Evolutionary conservation across 1,140 invertebrate species (phyloP).

Genomic region (Oncopodura yosiiana): DNA sequence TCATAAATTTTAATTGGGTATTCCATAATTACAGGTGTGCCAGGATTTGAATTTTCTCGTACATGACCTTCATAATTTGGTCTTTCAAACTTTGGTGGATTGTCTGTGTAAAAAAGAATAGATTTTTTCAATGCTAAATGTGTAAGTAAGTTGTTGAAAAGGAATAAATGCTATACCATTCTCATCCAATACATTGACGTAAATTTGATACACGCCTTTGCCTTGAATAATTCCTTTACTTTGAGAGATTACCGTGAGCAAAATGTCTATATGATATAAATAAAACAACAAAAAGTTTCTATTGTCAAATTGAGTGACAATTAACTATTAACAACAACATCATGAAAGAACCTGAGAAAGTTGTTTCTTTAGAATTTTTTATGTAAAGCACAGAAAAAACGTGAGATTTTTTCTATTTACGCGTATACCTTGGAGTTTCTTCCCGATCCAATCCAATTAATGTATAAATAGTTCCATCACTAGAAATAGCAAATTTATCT

Average conservation of each 20-base stretch:
- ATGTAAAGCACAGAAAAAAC: neutral
- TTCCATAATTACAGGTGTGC: slow-evolving; percentile 59
- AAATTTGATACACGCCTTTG: slow-evolving; percentile 64
- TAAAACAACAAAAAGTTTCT: slow-evolving; percentile 6
- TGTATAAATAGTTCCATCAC: slow-evolving; percentile 67
- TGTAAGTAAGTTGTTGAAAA: neutral
- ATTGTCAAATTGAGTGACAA: too few relatives aligned
- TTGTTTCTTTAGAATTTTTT: too few relatives aligned
- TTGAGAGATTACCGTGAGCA: slow-evolving; percentile 68
- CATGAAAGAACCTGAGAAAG: too few relatives aligned
- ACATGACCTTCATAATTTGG: slow-evolving; percentile 64
- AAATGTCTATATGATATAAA: slow-evolving; percentile 34
- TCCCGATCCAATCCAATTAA: slow-evolving; percentile 65
- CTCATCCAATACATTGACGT: slow-evolving; percentile 70
- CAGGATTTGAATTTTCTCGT: slow-evolving; percentile 61
- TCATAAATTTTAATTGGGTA: slow-evolving; percentile 59
- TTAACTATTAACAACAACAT: too few relatives aligned
- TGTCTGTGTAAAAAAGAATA: slow-evolving; percentile 5
- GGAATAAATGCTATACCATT: slow-evolving; percentile 57
- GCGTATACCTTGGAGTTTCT: slow-evolving; percentile 56
- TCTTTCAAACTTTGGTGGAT: slow-evolving; percentile 68
- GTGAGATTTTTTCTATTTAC: neutral
- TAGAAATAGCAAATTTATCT: slow-evolving; percentile 60
- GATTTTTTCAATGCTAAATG: neutral
- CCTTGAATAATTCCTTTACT: slow-evolving; percentile 53